These are phyloP conservation scores for Semotilus atromaculatus DNA, from an alignment of 2,797 vertebrate genomes.

Conservation along the genomic window DNA sequence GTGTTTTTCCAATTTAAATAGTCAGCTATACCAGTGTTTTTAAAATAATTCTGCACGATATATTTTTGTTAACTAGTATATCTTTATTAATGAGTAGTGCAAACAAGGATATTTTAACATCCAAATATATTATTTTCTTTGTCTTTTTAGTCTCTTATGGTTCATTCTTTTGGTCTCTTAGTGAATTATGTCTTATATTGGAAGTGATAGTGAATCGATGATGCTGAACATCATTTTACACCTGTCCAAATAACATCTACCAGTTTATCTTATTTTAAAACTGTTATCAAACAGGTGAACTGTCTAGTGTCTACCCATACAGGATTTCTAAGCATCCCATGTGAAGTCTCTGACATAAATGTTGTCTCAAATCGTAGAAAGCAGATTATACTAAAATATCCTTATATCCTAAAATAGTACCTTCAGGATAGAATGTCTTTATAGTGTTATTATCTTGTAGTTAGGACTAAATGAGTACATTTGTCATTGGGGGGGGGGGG, in stretches of 20 bases:
- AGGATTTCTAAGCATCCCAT: background rate
- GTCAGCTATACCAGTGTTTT: background rate
- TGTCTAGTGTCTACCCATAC: background rate
- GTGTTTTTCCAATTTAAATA: background rate
- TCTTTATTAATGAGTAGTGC: background rate
- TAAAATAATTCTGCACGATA: background rate
- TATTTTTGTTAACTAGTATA: background rate
- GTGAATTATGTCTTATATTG: background rate
- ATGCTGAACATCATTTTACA: too few relatives aligned
- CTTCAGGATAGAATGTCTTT: background rate
- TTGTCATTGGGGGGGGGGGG: too few relatives aligned
- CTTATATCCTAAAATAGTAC: constrained; percentile 2
- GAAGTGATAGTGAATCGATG: too few relatives aligned
- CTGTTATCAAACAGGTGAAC: background rate
- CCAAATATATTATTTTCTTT: background rate
- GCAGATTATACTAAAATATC: background rate
- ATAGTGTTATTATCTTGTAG: background rate
- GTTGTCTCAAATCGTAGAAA: background rate
- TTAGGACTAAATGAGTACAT: background rate
- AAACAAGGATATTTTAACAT: background rate
- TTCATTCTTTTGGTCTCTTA: background rate
- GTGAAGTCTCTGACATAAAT: background rate
- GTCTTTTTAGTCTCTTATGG: background rate
- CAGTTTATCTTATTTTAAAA: background rate
- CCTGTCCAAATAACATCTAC: too few relatives aligned